These are phyloP conservation scores for Agriopis marginaria DNA, from an alignment of 2,888 invertebrate genomes.

Conservation along the genomic window DNA sequence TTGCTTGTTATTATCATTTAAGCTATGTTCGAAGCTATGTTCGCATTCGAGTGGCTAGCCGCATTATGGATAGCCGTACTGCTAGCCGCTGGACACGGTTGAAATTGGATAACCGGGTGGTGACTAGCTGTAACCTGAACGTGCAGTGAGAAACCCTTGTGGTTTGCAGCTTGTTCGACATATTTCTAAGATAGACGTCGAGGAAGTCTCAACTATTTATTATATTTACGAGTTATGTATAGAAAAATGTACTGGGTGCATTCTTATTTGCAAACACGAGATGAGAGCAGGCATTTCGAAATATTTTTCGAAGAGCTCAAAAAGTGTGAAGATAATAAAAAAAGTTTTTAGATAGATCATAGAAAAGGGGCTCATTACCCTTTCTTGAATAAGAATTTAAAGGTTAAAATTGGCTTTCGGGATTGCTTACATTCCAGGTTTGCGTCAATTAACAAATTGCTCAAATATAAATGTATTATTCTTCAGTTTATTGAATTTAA, in stretches of 20 bases:
- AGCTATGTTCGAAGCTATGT: background rate
- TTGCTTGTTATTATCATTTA: background rate
- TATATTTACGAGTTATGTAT: background rate
- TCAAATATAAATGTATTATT: no score
- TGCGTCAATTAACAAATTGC: no score
- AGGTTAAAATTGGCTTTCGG: no score
- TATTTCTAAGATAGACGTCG: background rate
- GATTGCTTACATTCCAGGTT: no score
- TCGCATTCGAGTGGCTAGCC: background rate
- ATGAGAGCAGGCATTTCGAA: background rate
- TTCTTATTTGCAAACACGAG: background rate
- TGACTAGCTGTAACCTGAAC: background rate
- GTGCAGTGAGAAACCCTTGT: background rate
- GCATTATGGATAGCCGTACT: background rate
- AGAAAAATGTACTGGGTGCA: background rate
- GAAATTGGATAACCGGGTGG: background rate
- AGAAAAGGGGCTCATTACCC: no score
- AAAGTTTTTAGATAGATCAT: background rate
- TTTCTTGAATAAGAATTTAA: no score
- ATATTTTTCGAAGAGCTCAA: background rate
- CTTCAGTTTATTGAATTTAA: no score
- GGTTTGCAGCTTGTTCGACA: background rate
- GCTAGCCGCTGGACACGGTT: background rate
- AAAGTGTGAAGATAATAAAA: background rate
- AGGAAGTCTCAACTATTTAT: background rate